Percentiles rank a stretch among this genome's conserved stretches.
Evolutionary conservation across 1,140 invertebrate species (phyloP).

Genomic region (Sminthurides bifidus): DNA sequence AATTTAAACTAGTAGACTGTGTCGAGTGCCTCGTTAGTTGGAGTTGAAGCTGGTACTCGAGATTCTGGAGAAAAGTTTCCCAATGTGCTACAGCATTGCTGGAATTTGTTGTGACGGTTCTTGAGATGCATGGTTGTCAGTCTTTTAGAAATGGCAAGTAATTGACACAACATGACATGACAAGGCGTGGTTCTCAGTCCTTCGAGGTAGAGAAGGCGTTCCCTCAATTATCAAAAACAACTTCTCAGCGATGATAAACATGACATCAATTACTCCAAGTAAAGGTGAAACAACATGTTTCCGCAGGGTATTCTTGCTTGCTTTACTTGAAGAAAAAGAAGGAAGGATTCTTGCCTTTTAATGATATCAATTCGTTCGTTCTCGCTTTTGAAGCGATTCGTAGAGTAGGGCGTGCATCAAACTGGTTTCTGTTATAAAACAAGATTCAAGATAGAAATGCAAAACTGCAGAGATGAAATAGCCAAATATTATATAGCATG

Average conservation of each 20-base stretch:
- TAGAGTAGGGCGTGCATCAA: too few relatives aligned
- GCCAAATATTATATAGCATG: too few relatives aligned
- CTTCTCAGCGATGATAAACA: conserved; percentile 23
- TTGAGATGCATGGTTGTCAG: neutral
- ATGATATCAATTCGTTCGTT: too few relatives aligned
- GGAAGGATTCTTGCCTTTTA: too few relatives aligned
- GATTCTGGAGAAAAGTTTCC: neutral
- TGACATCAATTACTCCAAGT: conserved; percentile 21
- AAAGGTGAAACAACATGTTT: too few relatives aligned
- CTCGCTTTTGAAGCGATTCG: too few relatives aligned
- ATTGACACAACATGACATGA: conserved; percentile 24
- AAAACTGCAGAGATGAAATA: too few relatives aligned
- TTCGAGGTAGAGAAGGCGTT: conserved; percentile 21
- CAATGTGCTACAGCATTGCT: neutral
- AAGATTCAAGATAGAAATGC: too few relatives aligned
- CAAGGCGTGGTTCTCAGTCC: conserved; percentile 20
- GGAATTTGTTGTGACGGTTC: neutral
- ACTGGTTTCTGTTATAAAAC: too few relatives aligned
- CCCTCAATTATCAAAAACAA: conserved; percentile 24
- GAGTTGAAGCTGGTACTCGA: neutral
- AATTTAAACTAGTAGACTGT: conserved; percentile 6
- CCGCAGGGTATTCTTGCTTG: too few relatives aligned
- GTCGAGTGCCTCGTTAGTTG: neutral
- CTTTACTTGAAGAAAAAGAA: too few relatives aligned
- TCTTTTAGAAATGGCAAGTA: conserved; percentile 22